Conservation (phyloP, 2,888 invertebrate genomes). For the Drosophila borealis region DNA sequence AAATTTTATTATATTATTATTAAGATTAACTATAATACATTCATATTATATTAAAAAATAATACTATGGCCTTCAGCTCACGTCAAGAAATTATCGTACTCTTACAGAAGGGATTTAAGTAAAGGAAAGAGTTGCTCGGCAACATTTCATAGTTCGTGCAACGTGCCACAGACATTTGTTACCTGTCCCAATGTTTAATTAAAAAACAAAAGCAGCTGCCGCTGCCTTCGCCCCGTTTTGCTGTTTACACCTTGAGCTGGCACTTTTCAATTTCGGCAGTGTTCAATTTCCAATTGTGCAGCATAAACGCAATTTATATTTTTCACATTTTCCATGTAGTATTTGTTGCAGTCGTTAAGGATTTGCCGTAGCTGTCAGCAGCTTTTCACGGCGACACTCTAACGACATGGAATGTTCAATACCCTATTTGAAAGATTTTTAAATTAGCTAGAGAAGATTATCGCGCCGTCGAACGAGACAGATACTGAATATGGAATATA, state of each 20-base stretch:
- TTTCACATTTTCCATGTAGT: constrained; percentile 30
- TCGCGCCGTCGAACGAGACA: too few species aligned
- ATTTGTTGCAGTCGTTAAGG: constrained; percentile 45
- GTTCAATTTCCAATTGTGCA: constrained; percentile 54
- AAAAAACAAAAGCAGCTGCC: constrained; percentile 68
- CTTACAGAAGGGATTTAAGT: background rate
- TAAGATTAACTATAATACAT: too few species aligned
- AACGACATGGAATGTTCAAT: constrained; percentile 12
- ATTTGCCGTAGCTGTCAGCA: constrained; percentile 55
- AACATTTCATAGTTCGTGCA: constrained; percentile 34
- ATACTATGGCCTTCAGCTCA: too few species aligned
- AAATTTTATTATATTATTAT: too few species aligned
- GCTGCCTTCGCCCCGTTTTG: constrained; percentile 23
- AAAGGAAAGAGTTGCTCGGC: constrained; percentile 15
- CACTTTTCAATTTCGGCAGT: constrained; percentile 35
- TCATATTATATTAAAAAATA: too few species aligned
- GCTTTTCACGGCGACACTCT: background rate
- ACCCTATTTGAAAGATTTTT: constrained; percentile 5
- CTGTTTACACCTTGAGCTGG: constrained; percentile 54
- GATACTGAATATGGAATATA: too few species aligned
- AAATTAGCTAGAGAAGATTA: too few species aligned
- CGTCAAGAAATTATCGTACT: background rate
- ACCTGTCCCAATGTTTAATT: constrained; percentile 63
- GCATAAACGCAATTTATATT: constrained; percentile 62
- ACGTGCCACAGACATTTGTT: constrained; percentile 50